phyloP scores from a whole-genome alignment of 1,140 invertebrate species.

The Eupristina koningsbergeri region DNA sequence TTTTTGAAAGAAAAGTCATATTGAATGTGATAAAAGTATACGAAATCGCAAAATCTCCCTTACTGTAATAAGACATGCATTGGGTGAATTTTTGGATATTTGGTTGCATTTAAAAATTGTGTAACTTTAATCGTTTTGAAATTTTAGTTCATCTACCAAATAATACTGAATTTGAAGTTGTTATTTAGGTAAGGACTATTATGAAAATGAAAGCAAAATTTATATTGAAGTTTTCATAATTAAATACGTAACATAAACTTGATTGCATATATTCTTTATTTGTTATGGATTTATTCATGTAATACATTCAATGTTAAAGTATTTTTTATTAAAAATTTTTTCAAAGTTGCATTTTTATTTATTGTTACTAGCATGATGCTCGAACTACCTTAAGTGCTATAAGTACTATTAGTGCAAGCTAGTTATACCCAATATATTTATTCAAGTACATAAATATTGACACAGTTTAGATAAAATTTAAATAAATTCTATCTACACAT shows the following conservation, averaged over 20 bases:
- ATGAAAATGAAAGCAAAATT: not conserved
- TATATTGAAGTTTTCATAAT: constrained; percentile 31
- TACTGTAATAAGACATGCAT: not conserved
- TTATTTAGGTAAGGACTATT: constrained; percentile 2
- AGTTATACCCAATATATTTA: not conserved
- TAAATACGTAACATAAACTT: not conserved
- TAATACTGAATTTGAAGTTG: not conserved
- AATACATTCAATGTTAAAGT: constrained; percentile 7
- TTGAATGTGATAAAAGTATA: constrained; percentile 11
- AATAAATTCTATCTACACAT: not conserved
- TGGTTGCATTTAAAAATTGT: not conserved
- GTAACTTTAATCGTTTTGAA: not conserved
- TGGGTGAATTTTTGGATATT: not conserved
- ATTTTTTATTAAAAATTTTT: constrained; percentile 19
- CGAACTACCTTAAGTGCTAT: constrained; percentile 36
- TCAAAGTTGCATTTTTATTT: not conserved
- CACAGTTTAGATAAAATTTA: not conserved
- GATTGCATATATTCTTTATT: constrained; percentile 13
- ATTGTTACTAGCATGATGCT: constrained; percentile 15
- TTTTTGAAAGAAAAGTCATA: not conserved
- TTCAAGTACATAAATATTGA: not conserved
- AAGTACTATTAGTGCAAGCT: constrained; percentile 16
- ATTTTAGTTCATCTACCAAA: not conserved
- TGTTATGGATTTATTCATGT: constrained; percentile 19
- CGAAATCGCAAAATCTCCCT: not conserved